Evolutionary conservation across 2,888 invertebrate species (phyloP), one percentile per base, ranked within the genome.

Genomic region (Temnothorax unifasciatus): DNA sequence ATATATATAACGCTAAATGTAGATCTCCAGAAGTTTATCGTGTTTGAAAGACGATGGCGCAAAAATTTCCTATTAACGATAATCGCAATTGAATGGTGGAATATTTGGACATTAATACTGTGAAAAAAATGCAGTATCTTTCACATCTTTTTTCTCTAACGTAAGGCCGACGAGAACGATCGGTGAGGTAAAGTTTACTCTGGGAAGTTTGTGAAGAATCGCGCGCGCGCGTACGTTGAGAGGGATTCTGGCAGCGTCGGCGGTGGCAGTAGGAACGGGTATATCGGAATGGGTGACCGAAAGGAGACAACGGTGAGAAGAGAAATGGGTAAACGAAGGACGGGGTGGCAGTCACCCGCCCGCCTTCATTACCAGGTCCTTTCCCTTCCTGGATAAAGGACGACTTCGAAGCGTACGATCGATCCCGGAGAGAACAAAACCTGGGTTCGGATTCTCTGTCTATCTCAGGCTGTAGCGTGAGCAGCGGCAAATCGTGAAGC

Each of bases 391-490:
- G 85, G 66, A 83, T 82, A 86, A 85, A 86, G 87, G 88, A 86
- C 82, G 82, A 83, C 57, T 63, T 66, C 71, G 84, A 64, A 69
- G 63, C 41, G 38, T 73, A 83, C 88, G 90, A 91, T 91, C 90
- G 86, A 90, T 91, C 77, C 76, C 54, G 52, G 63, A 52, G 84
- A 82, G 89, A 91, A 87, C 87, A 88, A 91, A 90, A 87, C 90
- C 73, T 11, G 25, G 9, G 57, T 75, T 11, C 57, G 50, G 63
- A 18, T 73, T 69, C 73, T 59, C 73, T 29, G 29, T 82, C 82
- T 85, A 83, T 87, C 86, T 75, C 84, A 47, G 29, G 74, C 73
- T 50, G 73, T 59, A 82, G 68, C 79, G 47, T 82, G 82, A 88
- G 83, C 84, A 85, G 77, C 81, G 74, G 86, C 85, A 81, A 50